Base-by-base conservation (phyloP, 92 coral and sea anemone species). In the Umimayanthus chanpuru region DNA sequence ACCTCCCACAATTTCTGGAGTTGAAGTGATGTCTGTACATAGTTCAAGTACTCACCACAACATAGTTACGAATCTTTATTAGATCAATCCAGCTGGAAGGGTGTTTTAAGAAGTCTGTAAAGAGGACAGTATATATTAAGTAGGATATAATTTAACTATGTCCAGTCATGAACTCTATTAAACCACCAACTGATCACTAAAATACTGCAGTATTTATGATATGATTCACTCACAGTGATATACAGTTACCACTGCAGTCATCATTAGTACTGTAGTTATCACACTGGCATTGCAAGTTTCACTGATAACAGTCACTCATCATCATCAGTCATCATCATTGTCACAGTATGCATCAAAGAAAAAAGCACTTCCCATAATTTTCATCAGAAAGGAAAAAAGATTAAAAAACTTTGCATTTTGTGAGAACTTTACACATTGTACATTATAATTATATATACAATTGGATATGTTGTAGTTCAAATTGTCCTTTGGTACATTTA, bases 11-110 rank as follows among this genome's bases (percentile, higher is more conserved):
- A 32, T 32, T 32, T 32, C 14, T 12, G 15, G 15, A 50, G 1
- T 50, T 16, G 15, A 50, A 8, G 56, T 53, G 18, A 53, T 53
- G 18, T 14, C 18, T 11, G 58, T 53, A 53, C 18, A 68, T 26
- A 10, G 32, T n/a, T n/a, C n/a, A 15, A 25, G 25, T 25, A 82
- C 99, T 91, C 87, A 95, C 99, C 93, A 97, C 96, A 86, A 97
- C 82, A 77, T 94, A 95, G 92, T 97, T 97, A 49, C 99, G 94
- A 26, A 97, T 43, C 76, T 88, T 92, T 49, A 95, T 93, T 40
- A 93, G 73, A 88, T 96, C 92, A 44, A 90, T 76, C 94, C 94
- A 91, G 58, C 93, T 86, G 25, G 93, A 85, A 56, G 92, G 93
- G 76, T 85, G 90, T 75, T 88, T 79, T 6, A 90, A 79, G 66